A percentile compares a stretch with the other conserved stretches of the same genome.
phyloP scores from a whole-genome alignment of 2,797 vertebrate species.

The Poecile montanus region DNA sequence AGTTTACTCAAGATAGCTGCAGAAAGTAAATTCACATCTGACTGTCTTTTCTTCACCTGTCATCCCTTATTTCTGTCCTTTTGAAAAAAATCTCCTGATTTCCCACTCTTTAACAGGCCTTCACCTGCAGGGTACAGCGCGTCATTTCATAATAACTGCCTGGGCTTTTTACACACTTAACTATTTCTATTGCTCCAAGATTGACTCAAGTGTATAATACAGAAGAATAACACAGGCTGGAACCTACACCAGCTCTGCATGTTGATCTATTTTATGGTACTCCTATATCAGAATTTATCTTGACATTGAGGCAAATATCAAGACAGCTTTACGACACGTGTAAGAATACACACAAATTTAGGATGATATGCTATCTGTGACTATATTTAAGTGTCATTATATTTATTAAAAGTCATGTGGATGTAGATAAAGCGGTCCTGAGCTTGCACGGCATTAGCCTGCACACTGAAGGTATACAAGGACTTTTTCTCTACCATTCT shows the following conservation, averaged over 20 bases:
- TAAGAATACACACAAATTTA: neutral
- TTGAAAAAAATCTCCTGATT: neutral
- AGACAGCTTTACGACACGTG: rapidly evolving
- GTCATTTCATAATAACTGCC: neutral
- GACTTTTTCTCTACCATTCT: neutral
- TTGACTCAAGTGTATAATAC: neutral
- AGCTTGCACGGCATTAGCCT: neutral
- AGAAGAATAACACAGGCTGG: neutral
- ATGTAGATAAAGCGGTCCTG: neutral
- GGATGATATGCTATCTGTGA: neutral
- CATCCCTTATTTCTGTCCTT: neutral
- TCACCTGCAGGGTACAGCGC: neutral
- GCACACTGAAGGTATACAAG: neutral
- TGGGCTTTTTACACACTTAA: neutral
- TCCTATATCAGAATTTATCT: neutral
- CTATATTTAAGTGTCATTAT: neutral
- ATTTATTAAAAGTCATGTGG: neutral
- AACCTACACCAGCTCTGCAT: neutral
- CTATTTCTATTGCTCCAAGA: neutral
- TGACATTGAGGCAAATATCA: neutral
- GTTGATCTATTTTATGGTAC: neutral
- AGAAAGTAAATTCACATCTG: neutral
- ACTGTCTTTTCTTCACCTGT: neutral
- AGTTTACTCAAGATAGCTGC: neutral
- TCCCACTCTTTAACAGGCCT: neutral